Percentiles rank a stretch among this genome's conserved stretches.
Evolutionary conservation across 2,113 vertebrate species (phyloP).

Genomic region (Mus musculus): DNA sequence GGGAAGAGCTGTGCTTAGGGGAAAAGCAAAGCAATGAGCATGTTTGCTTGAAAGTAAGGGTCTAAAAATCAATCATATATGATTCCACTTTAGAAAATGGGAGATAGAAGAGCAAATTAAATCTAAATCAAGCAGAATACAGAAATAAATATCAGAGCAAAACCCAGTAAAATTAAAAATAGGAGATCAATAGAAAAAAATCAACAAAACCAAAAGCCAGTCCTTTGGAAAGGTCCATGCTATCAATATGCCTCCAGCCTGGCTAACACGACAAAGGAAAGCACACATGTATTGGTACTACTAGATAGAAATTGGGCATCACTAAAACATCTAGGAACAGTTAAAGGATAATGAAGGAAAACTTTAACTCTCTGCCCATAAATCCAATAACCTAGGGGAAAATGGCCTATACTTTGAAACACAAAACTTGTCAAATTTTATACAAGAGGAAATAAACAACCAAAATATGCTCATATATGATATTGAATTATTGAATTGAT

Average conservation of each 20-base stretch:
- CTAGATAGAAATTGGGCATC: not conserved
- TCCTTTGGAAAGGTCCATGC: not conserved
- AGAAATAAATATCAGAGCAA: slow-evolving; percentile 1
- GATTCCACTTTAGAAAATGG: not conserved
- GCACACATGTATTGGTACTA: not conserved
- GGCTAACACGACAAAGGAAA: not conserved
- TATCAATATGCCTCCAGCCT: not conserved
- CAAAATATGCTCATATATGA: not conserved
- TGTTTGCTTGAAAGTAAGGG: not conserved
- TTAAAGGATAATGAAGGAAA: not conserved
- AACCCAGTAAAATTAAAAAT: slow-evolving; percentile 27
- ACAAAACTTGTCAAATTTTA: not conserved
- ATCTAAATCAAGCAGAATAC: not conserved
- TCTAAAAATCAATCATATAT: not conserved
- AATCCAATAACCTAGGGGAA: not conserved
- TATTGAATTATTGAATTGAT: not conserved
- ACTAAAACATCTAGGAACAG: not conserved
- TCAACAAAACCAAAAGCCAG: not conserved
- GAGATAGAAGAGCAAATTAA: not conserved
- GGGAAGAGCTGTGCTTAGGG: not conserved
- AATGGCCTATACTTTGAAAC: not conserved
- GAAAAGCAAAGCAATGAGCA: not conserved
- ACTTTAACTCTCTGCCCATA: not conserved
- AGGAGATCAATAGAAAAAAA: slow-evolving; percentile 25
- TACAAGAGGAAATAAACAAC: not conserved